phyloP scores from a whole-genome alignment of 92 coral and sea anemone species.

The Chrysogorgia sp. region DNA sequence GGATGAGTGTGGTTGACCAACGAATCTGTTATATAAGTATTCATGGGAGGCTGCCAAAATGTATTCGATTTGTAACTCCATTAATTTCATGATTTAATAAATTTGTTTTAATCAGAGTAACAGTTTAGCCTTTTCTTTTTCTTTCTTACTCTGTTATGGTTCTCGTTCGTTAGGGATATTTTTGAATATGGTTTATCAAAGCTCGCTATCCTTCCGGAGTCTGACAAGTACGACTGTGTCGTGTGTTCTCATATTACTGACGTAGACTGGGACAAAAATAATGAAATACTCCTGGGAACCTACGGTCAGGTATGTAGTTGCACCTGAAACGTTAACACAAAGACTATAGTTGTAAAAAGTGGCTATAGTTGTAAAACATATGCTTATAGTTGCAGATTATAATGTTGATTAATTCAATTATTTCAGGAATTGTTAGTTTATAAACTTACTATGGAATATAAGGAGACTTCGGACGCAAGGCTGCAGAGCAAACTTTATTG shows the following conservation, averaged over 20 bases:
- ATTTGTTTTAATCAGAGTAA: no score
- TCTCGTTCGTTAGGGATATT: constrained; percentile 75
- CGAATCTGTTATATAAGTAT: no score
- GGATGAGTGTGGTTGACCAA: no score
- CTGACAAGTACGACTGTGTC: constrained; percentile 92
- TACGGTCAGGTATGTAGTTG: constrained; percentile 82
- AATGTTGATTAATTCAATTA: neutral
- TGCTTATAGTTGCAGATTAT: no score
- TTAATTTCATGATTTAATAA: no score
- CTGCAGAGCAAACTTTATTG: constrained; percentile 69
- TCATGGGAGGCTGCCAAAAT: no score
- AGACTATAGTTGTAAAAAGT: no score
- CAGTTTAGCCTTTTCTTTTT: no score
- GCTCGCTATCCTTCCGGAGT: constrained; percentile 83
- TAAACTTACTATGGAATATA: constrained; percentile 51
- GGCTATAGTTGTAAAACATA: no score
- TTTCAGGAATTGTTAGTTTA: constrained; percentile 68
- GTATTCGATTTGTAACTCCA: no score
- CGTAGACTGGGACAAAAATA: constrained; percentile 94
- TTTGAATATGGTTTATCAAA: constrained; percentile 71
- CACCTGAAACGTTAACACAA: no score
- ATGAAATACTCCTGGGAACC: constrained; percentile 87
- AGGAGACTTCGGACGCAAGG: neutral
- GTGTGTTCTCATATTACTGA: constrained; percentile 86
- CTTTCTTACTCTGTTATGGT: neutral